Conservation (phyloP, 2,113 vertebrate genomes). For the Tor tambroides region DNA sequence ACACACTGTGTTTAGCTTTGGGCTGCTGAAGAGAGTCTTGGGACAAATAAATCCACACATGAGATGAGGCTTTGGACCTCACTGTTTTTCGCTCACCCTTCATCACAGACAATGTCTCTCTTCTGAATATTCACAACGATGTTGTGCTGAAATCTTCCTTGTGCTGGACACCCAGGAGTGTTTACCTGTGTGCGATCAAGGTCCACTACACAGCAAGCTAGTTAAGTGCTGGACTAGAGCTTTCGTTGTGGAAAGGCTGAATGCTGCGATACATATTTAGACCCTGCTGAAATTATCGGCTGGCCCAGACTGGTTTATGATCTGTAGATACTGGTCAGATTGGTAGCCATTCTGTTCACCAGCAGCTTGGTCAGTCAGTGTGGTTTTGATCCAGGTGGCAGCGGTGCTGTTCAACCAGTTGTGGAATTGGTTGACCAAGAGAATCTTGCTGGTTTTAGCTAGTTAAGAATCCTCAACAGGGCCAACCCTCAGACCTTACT, state of each 20-base stretch:
- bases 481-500: neutral
- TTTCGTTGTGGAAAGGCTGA: neutral
- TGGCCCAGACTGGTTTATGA: neutral
- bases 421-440: neutral
- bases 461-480: neutral
- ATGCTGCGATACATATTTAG: neutral
- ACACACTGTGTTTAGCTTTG: conserved; percentile 67
- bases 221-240: neutral
- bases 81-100: conserved; percentile 56
- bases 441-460: neutral
- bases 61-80: conserved; percentile 64
- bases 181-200: conserved; percentile 13
- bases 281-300: neutral
- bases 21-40: conserved; percentile 66
- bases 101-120: conserved; percentile 42
- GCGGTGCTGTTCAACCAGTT: neutral
- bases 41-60: conserved; percentile 68
- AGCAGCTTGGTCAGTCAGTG: neutral
- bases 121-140: conserved; percentile 50
- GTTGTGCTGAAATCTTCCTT: conserved; percentile 18
- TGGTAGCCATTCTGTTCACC: neutral
- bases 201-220: neutral
- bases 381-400: neutral
- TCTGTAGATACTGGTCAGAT: neutral
- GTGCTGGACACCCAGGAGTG: neutral